Base-by-base conservation (phyloP, 2,888 invertebrate genomes). In the Eudemis profundana region DNA sequence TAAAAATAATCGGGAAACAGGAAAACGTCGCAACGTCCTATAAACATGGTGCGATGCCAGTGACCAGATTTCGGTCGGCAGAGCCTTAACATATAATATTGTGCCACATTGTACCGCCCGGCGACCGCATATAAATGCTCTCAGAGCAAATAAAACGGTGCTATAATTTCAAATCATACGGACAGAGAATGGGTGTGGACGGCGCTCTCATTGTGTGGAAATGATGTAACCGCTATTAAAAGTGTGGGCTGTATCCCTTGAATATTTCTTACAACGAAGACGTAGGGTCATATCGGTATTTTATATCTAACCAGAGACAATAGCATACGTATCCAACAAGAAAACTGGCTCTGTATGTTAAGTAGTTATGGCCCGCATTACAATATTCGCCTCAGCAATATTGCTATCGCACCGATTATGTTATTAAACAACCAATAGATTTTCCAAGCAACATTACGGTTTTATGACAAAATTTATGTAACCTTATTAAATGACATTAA, bases 131-230 rank as follows among this genome's bases (percentile, higher is more conserved):
- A 92, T 90, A 91, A 90, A 91, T 90, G 91, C 86, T 86, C 81
- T 77, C 81, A 89, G 90, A 91, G 90, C 92, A 91, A 91, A 92
- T 91, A 92, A 92, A 92, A 91, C 86, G 89, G 90, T 90, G 92
- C 91, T 90, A 92, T 91, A 92, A 92, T 92, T 91, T 92, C 92
- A 92, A 92, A 92, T 92, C 92, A 91, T 92, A 90, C 88, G 90
- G 91, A 92, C 92, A 91, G 90, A 92, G 92, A 92, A 91, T 92
- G 92, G 92, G 92, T 91, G 92, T 92, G 92, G 92, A 92, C 89
- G 89, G 87, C 88, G 88, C 84, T 89, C 90, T 91, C 91, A 92
- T 92, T 92, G 92, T 92, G 92, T 92, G 92, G 92, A 92, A 92
- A 92, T 92, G 90, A 91, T 92, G 92, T 90, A 91, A 91, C 90